Percentiles rank a stretch among this genome's conserved stretches.
phyloP scores from a whole-genome alignment of 1,140 invertebrate genomes.

The Uloborus diversus region DNA sequence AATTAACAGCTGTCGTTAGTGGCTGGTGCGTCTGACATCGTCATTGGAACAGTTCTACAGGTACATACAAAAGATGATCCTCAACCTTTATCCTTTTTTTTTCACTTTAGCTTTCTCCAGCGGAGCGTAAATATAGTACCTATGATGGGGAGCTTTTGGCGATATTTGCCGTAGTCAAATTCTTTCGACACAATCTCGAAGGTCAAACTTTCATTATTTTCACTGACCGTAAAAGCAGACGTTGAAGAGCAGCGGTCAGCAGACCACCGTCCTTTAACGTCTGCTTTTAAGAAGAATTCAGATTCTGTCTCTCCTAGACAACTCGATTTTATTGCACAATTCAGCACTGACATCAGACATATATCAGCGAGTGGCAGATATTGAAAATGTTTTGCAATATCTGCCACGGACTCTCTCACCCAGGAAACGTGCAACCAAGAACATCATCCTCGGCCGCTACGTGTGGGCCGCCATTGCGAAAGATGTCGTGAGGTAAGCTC shows the following conservation, averaged over 20 bases:
- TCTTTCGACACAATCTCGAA: not conserved
- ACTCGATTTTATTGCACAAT: not conserved
- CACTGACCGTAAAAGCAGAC: no score
- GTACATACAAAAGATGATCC: not conserved
- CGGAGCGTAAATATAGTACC: not conserved
- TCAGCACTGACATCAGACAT: not conserved
- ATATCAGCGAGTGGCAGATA: not conserved
- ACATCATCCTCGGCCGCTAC: not conserved
- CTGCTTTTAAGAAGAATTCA: not conserved
- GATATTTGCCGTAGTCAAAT: not conserved
- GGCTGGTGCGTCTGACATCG: slow-evolving; percentile 2
- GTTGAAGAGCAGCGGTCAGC: no score
- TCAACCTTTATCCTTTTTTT: not conserved
- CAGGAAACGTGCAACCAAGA: not conserved
- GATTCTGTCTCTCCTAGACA: not conserved
- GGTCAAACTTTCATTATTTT: slow-evolving; percentile 17
- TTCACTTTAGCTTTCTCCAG: not conserved
- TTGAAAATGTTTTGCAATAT: not conserved
- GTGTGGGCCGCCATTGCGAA: not conserved
- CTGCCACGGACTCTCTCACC: not conserved
- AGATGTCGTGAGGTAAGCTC: not conserved
- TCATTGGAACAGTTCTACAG: not conserved
- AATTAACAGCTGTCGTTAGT: not conserved
- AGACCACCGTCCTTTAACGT: not conserved
- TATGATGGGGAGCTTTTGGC: not conserved